Base-by-base conservation (phyloP, 2,113 vertebrate species). In the Apaloderma vittatum region DNA sequence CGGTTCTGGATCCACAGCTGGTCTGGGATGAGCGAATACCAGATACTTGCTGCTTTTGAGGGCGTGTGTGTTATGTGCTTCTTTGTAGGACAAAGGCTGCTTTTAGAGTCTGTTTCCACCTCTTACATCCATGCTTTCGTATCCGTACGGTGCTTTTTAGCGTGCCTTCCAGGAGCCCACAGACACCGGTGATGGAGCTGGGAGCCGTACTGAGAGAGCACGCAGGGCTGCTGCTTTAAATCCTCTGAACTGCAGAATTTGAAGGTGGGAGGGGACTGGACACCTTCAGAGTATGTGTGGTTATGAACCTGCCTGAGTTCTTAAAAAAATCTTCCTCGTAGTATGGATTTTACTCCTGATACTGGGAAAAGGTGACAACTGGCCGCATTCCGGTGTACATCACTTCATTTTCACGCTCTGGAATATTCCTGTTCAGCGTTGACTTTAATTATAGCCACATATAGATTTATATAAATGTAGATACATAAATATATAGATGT, bases 341-440 rank as follows among this genome's bases (percentile, higher is more conserved):
- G 57, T 24, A 46, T 27, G 40, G 26, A 22, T 81, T 91, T 92
- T 45, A 22, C 26, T 71, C 22, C 57, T 30, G 43, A 40, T 54
- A 16, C 0, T 6, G 36, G 43, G 14, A 63, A 55, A 46, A 23
- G 1, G 7, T 57, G n/a, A 45, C 86, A 74, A 0, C 34, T n/a
- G 46, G 27, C 52, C 58, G 3, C 1, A 27, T 78, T 49, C 63
- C 54, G 22, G 54, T 4, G 9, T 19, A 15, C 13, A 27, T 40
- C 36, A 16, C 58, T 46, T 15, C 0, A 51, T 68, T 90, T 70
- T n/a, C 68, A 49, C 5, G 15, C 12, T 58, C 54, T 49, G 45
- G 45, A 34, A 85, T 63, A 59, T 84, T 86, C 65, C 76, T 48
- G 40, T 75, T 62, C 73, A 34, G 43, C 14, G 49, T 24, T 34